Evolutionary conservation across 2,797 vertebrate genomes (phyloP).

Genomic region (Neostethus bicornis): DNA sequence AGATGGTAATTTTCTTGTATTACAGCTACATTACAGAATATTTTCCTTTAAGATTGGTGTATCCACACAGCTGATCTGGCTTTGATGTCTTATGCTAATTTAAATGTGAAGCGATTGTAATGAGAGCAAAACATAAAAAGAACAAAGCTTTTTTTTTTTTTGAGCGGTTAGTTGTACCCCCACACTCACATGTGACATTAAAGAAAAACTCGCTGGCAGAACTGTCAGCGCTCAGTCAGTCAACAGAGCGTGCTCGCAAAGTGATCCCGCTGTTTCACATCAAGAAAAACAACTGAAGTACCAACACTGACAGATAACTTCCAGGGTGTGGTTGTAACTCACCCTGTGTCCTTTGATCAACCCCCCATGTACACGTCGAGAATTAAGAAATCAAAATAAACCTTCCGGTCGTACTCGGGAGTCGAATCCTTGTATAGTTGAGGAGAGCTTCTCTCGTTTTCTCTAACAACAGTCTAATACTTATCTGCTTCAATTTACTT

Average conservation of each 20-base stretch:
- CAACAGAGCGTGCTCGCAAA: conserved; percentile 47
- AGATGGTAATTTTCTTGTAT: conserved; percentile 26
- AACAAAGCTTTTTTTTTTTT: conserved; percentile 24
- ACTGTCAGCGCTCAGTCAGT: conserved; percentile 53
- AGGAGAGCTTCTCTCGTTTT: conserved; percentile 7
- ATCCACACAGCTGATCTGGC: conserved; percentile 4
- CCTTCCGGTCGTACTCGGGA: conserved; percentile 31
- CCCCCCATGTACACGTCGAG: conserved; percentile 16
- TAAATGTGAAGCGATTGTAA: conserved; percentile 18
- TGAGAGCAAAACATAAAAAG: conserved; percentile 3
- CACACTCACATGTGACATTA: conserved; percentile 33
- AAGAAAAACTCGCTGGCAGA: conserved; percentile 34
- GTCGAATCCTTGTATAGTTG: conserved; percentile 8
- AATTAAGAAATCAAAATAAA: conserved; percentile 21
- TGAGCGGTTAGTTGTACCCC: conserved; percentile 30
- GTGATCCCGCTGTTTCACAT: conserved; percentile 40
- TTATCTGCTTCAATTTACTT: conserved; percentile 53
- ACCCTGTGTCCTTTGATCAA: conserved; percentile 40
- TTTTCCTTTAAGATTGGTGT: conserved; percentile 5
- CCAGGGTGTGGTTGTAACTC: conserved; percentile 66
- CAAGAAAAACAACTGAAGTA: conserved; percentile 68
- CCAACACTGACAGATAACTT: conserved; percentile 74
- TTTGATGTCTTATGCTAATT: conserved; percentile 17
- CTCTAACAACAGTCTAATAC: conserved; percentile 34
- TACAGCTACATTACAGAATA: background rate